Base-by-base conservation (phyloP, 2,797 vertebrate species). In the Urocyon cinereoargenteus region DNA sequence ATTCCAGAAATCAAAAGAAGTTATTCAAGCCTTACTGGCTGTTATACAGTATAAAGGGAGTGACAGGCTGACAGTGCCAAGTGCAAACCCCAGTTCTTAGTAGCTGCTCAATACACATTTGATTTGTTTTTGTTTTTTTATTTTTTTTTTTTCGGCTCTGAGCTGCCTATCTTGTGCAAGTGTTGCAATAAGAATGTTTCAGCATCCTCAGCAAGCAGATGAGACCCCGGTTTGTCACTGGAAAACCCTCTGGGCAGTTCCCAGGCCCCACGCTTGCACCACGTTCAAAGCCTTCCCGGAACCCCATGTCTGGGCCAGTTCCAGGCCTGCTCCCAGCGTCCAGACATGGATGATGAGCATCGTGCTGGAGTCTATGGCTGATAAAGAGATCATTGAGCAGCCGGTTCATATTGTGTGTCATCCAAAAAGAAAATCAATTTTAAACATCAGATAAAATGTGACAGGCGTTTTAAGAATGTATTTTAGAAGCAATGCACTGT, bases 381-480 rank as follows among this genome's bases (percentile, higher is more conserved):
- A 96, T 96, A 61, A 84, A 96, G 92, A 96, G 88, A 95, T 96
- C 95, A 62, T 12, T 1, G 36, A 90, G 49, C 95, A 59, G 93
- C 89, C 4, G 1, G 31, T 57, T 96, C 83, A 70, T 40, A 5
- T 0, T 22, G 53, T 14, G 31, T 86, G 94, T 94, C 97, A 95
- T 93, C 94, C 79, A 88, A 88, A 96, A 87, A 84, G 96, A 97
- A 98, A 96, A 97, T 88, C 96, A 90, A 96, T 93, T 90, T 81
- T 90, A 73, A 91, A 77, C 81, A 86, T 87, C 94, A 81, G 86
- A 83, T 96, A 55, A 87, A 94, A 85, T 59, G 78, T 31, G 94
- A 94, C 94, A 88, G 93, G 93, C 16, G 0, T 94, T 94, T 91
- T 91, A 89, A 96, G 88, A 79, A 73, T 8, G 73, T 81, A 78